Base-by-base conservation (phyloP, 2,888 invertebrate species). In the Brenthis ino region DNA sequence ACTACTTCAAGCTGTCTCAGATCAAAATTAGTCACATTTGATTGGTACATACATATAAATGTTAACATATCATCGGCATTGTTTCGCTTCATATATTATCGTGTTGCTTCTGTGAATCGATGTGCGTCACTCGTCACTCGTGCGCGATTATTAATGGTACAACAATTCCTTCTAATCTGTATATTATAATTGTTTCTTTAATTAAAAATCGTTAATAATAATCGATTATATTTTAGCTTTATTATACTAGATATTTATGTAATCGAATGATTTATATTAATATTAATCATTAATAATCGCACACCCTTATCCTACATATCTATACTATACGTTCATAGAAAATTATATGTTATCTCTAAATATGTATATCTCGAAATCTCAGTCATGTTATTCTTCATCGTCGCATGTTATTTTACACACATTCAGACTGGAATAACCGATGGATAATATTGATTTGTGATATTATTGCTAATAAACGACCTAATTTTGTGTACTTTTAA, bases 51-150 rank as follows among this genome's bases (percentile, higher is more conserved):
- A 67, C 83, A 1, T 20, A 79, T 88, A 88, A 84, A 82, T 85
- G 81, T 82, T 80, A 72, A 92, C 91, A 91, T 91, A 91, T 91
- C 91, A 91, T 89, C 86, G 74, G 85, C 88, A 85, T 90, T 89
- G 89, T 91, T 90, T 87, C 82, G 88, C 89, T 90, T 89, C 84
- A 80, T 85, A 80, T 85, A 73, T 83, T 80, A 80, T 85, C 82
- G 79, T 84, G 83, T 86, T 85, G 84, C 84, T 76, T 82, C 54
- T 77, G 82, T 82, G 72, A 78, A 77, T 54, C 51, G 51, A 16
- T 53, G 51, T 53, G 37, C 37, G 28, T 50, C 60, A 60, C 51
- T 63, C 51, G 11, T 43, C 60, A 60, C 53, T 63, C 51, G 12
- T 43, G 16, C 16, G 63, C 63, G 63, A 63, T 63, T 60, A 60